These are phyloP conservation scores for Capreolus pygargus DNA, from an alignment of 2,113 vertebrate species.

Conservation along the genomic window DNA sequence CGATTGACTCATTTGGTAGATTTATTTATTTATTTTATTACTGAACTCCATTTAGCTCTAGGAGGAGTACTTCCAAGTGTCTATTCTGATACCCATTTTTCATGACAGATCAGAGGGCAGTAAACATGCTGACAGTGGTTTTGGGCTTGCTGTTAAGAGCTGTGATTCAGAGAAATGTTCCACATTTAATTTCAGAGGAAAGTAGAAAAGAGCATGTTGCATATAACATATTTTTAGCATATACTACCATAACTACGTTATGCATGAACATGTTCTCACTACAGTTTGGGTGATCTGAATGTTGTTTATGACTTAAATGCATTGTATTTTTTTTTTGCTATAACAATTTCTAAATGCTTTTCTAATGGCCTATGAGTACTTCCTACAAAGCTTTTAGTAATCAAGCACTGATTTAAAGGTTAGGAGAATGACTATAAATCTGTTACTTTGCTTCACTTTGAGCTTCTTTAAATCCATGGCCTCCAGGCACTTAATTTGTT, in stretches of 20 bases:
- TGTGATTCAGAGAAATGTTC: constrained; percentile 59
- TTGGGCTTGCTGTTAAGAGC: constrained; percentile 38
- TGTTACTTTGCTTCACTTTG: constrained; percentile 29
- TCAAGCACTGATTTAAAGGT: constrained; percentile 67
- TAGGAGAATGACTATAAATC: constrained; percentile 60
- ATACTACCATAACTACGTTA: background rate
- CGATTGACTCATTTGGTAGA: background rate
- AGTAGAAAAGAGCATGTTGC: constrained; percentile 46
- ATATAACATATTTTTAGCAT: constrained; percentile 22
- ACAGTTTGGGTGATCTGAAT: constrained; percentile 15
- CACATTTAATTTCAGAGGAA: constrained; percentile 59
- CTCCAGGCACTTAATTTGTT: constrained; percentile 60
- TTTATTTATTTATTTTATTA: constrained; percentile 2
- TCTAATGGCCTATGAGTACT: constrained; percentile 59
- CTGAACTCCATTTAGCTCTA: constrained; percentile 23
- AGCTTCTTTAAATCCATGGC: constrained; percentile 39
- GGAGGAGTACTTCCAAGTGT: constrained; percentile 23
- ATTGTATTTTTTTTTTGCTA: background rate
- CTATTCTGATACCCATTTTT: constrained; percentile 2
- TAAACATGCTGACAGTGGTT: constrained; percentile 44
- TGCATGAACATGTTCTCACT: background rate
- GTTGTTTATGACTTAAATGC: constrained; percentile 42
- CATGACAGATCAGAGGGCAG: background rate
- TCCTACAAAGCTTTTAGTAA: constrained; percentile 62
- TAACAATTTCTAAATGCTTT: constrained; percentile 52